Evolutionary conservation across 2,797 vertebrate genomes (phyloP).

Genomic region (Labeo calbasu): DNA sequence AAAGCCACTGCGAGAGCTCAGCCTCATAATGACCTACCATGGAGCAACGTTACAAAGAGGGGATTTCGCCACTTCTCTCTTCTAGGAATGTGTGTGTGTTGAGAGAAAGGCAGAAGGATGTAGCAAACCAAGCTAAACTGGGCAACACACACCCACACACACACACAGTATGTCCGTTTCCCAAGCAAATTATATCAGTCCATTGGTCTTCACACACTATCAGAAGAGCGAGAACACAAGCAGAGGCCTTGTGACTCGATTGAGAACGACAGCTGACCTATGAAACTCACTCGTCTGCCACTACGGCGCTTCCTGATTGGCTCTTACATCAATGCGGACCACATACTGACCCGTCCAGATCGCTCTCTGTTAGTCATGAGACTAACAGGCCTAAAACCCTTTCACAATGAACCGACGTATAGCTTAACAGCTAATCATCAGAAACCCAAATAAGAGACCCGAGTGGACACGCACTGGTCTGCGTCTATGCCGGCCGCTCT

Average conservation of each 20-base stretch:
- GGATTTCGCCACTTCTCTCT: slow-evolving; percentile 56
- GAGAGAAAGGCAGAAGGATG: slow-evolving; percentile 51
- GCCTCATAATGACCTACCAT: slow-evolving; percentile 26
- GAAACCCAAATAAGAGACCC: slow-evolving; percentile 22
- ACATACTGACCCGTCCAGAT: slow-evolving; percentile 16
- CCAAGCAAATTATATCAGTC: slow-evolving; percentile 47
- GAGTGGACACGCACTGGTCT: neutral
- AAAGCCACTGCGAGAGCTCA: slow-evolving; percentile 29
- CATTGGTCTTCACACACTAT: slow-evolving; percentile 36
- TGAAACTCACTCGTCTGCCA: slow-evolving; percentile 78
- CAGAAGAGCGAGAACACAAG: slow-evolving; percentile 52
- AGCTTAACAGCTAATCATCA: neutral
- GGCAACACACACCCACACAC: slow-evolving; percentile 47
- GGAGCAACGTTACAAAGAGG: slow-evolving; percentile 48
- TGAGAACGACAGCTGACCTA: slow-evolving; percentile 82
- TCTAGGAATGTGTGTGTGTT: slow-evolving; percentile 51
- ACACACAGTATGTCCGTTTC: slow-evolving; percentile 54
- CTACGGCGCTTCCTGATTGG: slow-evolving; percentile 70
- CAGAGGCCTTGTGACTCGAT: slow-evolving; percentile 74
- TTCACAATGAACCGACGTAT: neutral
- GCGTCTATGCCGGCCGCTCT: slow-evolving; percentile 7
- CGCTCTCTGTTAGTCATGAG: neutral
- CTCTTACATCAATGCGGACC: slow-evolving; percentile 11
- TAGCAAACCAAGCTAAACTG: slow-evolving; percentile 50
- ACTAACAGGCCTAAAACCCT: neutral